Evolutionary conservation across 30 jellyfish, hydroid and myxozoan species (phyloP).

Genomic region (Turritopsis dohrnii): DNA sequence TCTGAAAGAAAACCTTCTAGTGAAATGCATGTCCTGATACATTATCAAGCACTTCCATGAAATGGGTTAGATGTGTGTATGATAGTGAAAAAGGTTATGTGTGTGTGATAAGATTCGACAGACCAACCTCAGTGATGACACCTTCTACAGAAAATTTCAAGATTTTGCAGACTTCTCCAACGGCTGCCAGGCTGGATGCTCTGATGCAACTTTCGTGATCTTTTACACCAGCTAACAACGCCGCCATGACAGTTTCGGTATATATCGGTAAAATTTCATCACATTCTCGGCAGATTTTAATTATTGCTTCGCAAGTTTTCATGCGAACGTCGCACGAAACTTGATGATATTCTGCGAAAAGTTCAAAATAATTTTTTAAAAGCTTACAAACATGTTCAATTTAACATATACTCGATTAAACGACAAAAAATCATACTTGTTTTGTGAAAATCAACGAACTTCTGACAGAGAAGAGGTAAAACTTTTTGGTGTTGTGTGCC

Average conservation of each 20-base stretch:
- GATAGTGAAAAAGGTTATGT: no score
- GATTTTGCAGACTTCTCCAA: constrained; percentile 68
- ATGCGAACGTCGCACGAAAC: constrained; percentile 58
- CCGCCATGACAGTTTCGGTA: constrained; percentile 47
- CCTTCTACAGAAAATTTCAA: constrained; percentile 54
- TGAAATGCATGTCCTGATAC: no score
- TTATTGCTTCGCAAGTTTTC: constrained; percentile 80
- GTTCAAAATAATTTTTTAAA: no score
- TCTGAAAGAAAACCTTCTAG: no score
- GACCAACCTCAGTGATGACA: constrained; percentile 50
- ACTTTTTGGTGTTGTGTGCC: constrained; percentile 33
- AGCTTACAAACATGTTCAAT: no score
- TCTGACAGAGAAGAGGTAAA: constrained; percentile 61
- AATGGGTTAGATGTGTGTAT: no score
- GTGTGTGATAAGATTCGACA: no score
- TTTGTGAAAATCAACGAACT: constrained; percentile 41
- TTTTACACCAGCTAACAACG: constrained; percentile 69
- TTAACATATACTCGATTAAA: no score
- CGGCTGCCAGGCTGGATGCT: constrained; percentile 72
- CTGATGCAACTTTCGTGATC: constrained; percentile 63
- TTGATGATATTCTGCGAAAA: background rate
- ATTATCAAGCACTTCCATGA: no score
- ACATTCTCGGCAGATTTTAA: constrained; percentile 46
- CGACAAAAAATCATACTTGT: no score
- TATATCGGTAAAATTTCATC: constrained; percentile 63